Evolutionary conservation across 2,113 vertebrate species (phyloP), one percentile per base, ranked within the genome.

Genomic region (Puma concolor): DNA sequence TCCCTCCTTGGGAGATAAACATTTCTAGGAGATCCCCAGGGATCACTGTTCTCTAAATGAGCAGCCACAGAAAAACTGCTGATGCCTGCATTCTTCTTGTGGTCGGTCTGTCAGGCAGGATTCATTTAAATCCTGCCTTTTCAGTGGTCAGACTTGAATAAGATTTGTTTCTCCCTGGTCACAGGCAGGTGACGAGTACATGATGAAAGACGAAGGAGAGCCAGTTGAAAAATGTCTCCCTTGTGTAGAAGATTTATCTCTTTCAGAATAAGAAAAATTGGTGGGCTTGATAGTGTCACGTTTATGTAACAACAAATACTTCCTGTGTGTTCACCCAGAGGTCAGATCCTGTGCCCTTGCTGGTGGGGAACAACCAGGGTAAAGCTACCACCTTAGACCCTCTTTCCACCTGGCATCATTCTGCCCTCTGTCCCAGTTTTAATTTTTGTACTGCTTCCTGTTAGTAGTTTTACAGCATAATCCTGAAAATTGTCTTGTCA

Each of bases 71-170:
- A 41, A 84, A 88, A 86, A 36, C 69, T 77, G 69, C 92, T 84
- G 31, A 69, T 29, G 38, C 44, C 57, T 83, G 72, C 36, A 33
- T 86, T 94, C 91, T 87, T 91, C 52, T 31, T 15, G 5, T 38
- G 29, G 19, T 80, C 13, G 5, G 21, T 63, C n/a, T 77, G 27
- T 72, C 57, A 77, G 79, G 57, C 72, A 66, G 31, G 44, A 67
- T 80, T 91, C 81, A 74, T 80, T 96, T 82, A 83, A 84, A 91
- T 86, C 38, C 52, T 66, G 17, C 57, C 79, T 95, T 77, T 97
- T 89, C 63, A 44, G 14, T 87, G 69, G 83, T 89, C 80, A 85
- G 69, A 66, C 8, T 64, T 88, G 33, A 90, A 50, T 67, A 60
- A 83, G 76, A 80, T 95, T 79, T 87, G 25, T 88, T 96, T 96